Evolutionary conservation across 2,113 vertebrate genomes (phyloP).

Genomic region (Crotalus horridus): DNA sequence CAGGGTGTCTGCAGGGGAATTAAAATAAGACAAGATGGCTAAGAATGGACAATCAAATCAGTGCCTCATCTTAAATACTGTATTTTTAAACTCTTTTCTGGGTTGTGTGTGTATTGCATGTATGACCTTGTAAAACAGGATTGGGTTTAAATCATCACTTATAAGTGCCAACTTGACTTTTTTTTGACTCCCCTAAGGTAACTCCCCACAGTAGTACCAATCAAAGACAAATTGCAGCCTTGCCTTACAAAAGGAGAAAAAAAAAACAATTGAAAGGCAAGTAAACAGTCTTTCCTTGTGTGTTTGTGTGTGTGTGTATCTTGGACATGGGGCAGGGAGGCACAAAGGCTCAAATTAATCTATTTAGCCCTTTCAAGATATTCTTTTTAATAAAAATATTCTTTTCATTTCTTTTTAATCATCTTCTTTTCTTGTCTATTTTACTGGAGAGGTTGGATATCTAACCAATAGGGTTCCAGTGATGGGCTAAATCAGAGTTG

Average conservation of each 20-base stretch:
- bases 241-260: neutral
- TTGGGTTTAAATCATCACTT: neutral
- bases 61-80: neutral
- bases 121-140: neutral
- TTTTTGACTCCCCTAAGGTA: neutral
- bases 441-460: neutral
- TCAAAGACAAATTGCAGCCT: neutral
- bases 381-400: neutral
- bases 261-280: neutral
- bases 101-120: neutral
- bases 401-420: neutral
- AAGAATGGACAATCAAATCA: neutral
- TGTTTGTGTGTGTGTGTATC: no score
- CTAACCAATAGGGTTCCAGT: neutral
- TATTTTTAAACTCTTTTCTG: neutral
- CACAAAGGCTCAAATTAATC: neutral
- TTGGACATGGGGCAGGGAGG: neutral
- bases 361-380: neutral
- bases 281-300: neutral
- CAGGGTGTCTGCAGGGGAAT: neutral
- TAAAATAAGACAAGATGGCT: no score
- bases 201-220: neutral
- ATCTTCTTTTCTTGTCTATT: neutral
- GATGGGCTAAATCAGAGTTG: neutral
- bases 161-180: neutral